Base-by-base conservation (phyloP, 2,797 vertebrate species). In the Hyperoplus immaculatus region DNA sequence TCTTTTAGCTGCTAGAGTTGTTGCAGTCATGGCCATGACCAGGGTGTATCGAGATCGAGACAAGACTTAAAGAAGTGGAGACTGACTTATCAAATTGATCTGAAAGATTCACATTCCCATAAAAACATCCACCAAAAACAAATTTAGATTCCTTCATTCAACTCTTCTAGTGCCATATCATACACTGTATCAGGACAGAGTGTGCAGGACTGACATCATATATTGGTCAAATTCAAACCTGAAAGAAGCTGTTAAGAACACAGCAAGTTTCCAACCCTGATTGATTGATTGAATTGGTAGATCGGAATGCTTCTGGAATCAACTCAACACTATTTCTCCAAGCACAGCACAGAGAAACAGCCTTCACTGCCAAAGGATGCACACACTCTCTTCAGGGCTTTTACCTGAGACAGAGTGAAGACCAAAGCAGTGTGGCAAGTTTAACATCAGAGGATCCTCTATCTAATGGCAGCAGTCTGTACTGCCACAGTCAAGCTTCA, bases 341-440 rank as follows among this genome's bases (percentile, higher is more conserved):
- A 80, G 81, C 71, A 74, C 57, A 14, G 15, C n/a, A 8, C 14
- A 54, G 29, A 74, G 63, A 57, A 57, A 56, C 5, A 0, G 51
- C 56, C 67, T 75, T 83, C 69, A 46, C 14, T 16, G 67, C 46
- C 51, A 9, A 49, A 55, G 12, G 39, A 68, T 29, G 15, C 49
- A 43, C 4, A 12, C 47, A 18, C 12, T 36, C 14, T 47, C 8
- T 69, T 58, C 45, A 9, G 39, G 12, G 53, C 50, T 29, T 59
- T 38, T 29, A 14, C 29, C 61, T 45, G 46, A 67, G 42, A 57
- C 59, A n/a, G 47, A 2, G 46, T 6, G 47, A 58, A 49, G 49
- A 39, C 13, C 21, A 43, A 71, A 62, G 54, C 15, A 12, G 14
- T 7, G 4, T 58, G 45, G 18, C 67, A 49, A 64, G 54, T 62